Percentiles rank a stretch among this genome's conserved stretches.
Evolutionary conservation across 2,888 invertebrate genomes (phyloP).

Genomic region (Epirrita christyi): DNA sequence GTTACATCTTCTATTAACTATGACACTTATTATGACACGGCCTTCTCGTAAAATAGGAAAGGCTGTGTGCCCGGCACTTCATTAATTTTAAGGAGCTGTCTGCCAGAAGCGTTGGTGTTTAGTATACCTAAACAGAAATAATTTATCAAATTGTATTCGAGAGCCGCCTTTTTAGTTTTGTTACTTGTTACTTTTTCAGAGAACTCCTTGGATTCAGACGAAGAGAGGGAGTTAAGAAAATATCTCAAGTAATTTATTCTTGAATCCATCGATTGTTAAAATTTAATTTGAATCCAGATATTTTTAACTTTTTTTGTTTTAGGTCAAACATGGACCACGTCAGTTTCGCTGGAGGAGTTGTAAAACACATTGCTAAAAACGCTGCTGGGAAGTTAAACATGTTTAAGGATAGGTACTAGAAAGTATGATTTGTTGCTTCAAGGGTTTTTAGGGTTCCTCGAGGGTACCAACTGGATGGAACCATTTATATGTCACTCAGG

Average conservation of each 20-base stretch:
- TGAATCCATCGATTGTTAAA: not conserved
- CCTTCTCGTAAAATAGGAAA: no score
- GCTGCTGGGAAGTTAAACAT: conserved; percentile 41
- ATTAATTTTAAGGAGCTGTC: no score
- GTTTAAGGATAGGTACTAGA: conserved; percentile 39
- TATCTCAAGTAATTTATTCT: conserved; percentile 56
- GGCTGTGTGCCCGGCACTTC: not conserved
- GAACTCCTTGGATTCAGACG: conserved; percentile 56
- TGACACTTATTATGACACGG: no score
- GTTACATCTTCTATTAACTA: no score
- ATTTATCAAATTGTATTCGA: no score
- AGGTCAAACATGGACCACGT: conserved; percentile 60
- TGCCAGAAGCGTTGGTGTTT: not conserved
- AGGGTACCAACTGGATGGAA: no score
- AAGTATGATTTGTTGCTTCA: conserved; percentile 45
- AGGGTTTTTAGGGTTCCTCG: no score
- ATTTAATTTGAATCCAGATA: not conserved
- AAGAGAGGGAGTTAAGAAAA: conserved; percentile 59
- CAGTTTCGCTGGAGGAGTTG: conserved; percentile 65
- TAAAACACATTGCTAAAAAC: conserved; percentile 58
- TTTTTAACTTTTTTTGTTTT: conserved; percentile 16
- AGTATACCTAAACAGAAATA: no score
- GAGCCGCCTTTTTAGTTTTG: not conserved
- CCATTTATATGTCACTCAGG: no score
- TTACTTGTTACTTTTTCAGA: conserved; percentile 43